These are phyloP conservation scores for Galeopterus variegatus DNA, from an alignment of 2,113 vertebrate species.

Conservation along the genomic window DNA sequence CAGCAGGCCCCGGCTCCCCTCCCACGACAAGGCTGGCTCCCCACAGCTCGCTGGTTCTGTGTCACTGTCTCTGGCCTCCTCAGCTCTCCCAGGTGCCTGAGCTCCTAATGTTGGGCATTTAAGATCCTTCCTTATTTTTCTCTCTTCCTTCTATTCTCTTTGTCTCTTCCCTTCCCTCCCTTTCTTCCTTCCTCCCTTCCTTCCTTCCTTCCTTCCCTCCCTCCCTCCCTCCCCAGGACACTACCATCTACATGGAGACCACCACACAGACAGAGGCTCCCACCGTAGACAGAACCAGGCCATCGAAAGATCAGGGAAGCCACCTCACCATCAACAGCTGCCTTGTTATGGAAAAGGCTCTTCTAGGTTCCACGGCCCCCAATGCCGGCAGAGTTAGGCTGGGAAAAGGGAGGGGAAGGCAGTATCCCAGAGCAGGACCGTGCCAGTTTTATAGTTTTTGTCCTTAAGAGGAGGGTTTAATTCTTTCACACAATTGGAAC, in stretches of 20 bases:
- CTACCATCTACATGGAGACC: not conserved
- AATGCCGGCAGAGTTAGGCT: not conserved
- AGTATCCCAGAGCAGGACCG: not conserved
- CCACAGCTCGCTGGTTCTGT: accelerated
- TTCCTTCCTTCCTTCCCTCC: not conserved
- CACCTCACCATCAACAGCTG: not conserved
- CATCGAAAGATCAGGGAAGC: not conserved
- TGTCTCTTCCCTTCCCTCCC: too few relatives aligned
- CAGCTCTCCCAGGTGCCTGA: not conserved
- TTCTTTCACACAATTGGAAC: not conserved
- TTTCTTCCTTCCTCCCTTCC: not conserved
- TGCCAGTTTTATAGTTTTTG: accelerated
- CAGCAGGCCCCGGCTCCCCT: not conserved
- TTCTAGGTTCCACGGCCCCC: not conserved
- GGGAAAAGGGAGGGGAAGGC: not conserved
- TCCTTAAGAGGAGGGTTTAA: not conserved
- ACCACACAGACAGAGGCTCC: not conserved
- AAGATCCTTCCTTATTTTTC: not conserved
- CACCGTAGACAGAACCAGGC: not conserved
- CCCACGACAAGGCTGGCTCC: not conserved
- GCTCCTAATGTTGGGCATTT: not conserved
- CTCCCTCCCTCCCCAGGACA: not conserved
- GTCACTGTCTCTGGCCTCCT: not conserved
- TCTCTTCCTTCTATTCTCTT: too few relatives aligned
- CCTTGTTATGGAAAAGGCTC: too few relatives aligned